Percentiles rank a stretch among this genome's conserved stretches.
Evolutionary conservation across 92 coral and sea anemone genomes (phyloP).

Genomic region (Galaxea fascicularis): DNA sequence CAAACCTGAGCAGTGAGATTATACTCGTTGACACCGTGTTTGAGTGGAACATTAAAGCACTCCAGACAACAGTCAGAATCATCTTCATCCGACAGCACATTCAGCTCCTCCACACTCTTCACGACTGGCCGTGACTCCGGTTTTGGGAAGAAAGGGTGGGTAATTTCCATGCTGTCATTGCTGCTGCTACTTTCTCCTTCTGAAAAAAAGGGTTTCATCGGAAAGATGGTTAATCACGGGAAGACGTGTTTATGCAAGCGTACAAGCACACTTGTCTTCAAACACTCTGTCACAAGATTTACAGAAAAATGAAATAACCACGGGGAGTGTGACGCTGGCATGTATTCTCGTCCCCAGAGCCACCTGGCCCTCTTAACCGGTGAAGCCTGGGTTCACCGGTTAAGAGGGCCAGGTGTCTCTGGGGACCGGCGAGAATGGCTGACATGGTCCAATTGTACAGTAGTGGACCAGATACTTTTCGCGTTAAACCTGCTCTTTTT

Average conservation of each 20-base stretch:
- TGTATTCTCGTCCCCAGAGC: no score
- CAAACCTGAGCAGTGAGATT: slow-evolving; percentile 81
- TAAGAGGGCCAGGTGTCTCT: no score
- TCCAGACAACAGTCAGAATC: slow-evolving; percentile 69
- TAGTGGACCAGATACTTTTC: no score
- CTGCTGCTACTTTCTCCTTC: slow-evolving; percentile 18
- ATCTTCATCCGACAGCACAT: slow-evolving; percentile 61
- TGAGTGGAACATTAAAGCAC: slow-evolving; percentile 82
- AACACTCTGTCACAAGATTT: no score
- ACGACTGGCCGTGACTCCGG: slow-evolving; percentile 58
- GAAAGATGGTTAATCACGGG: background rate
- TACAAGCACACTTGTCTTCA: background rate
- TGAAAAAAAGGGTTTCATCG: background rate
- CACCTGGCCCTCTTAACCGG: no score
- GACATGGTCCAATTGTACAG: no score
- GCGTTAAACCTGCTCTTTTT: no score
- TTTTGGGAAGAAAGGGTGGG: slow-evolving; percentile 24
- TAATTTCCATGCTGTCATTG: background rate
- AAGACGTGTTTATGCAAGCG: background rate
- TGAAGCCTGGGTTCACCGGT: no score
- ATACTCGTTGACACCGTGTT: slow-evolving; percentile 77
- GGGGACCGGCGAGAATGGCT: no score
- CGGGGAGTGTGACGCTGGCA: no score
- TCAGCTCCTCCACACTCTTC: slow-evolving; percentile 78
- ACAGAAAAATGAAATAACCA: no score